Base-by-base conservation (phyloP, 2,888 invertebrate species). In the Cabera pusaria region DNA sequence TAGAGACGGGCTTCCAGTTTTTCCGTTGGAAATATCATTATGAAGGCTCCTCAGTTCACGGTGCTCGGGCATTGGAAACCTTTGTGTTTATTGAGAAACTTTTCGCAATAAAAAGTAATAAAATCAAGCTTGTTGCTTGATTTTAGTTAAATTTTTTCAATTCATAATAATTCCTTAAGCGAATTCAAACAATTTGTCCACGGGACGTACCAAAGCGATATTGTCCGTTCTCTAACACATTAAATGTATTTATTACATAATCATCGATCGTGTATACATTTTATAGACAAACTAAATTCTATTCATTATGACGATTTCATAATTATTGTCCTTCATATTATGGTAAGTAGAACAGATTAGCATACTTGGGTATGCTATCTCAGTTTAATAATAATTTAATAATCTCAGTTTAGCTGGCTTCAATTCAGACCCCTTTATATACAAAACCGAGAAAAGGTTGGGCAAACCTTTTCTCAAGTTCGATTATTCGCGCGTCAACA, bases 1-100 rank as follows among this genome's bases (percentile, higher is more conserved):
- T 66, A 67, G 58, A 59, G 49, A 41, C 37, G 36, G 59, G 60
- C 52, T 60, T 46, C 50, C 42, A 45, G 47, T 56, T 52, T 52
- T 55, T 52, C 31, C 26, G 38, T 20, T 44, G 44, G 41, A 56
- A 63, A 57, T 59, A 59, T 58, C 36, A 52, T 58, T 56, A 50
- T 40, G 52, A 48, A 51, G 26, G 45, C 38, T 58, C 40, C 39
- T 23, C 44, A 40, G 36, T 47, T 52, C 31, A 35, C 43, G 20
- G 31, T 10, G 40, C 36, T 24, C 14, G 24, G 27, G n/a, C 35
- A 49, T 54, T 50, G 28, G 22, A 43, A 46, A 37, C 36, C 39
- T 52, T 55, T 44, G n/a, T 44, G 40, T 46, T 31, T 47, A 44
- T 28, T 25, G 33, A 23, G 18, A 17, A 38, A 26, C 11, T 26